Evolutionary conservation across 2,797 vertebrate species (phyloP).

Genomic region (Phaenicophaeus curvirostris): DNA sequence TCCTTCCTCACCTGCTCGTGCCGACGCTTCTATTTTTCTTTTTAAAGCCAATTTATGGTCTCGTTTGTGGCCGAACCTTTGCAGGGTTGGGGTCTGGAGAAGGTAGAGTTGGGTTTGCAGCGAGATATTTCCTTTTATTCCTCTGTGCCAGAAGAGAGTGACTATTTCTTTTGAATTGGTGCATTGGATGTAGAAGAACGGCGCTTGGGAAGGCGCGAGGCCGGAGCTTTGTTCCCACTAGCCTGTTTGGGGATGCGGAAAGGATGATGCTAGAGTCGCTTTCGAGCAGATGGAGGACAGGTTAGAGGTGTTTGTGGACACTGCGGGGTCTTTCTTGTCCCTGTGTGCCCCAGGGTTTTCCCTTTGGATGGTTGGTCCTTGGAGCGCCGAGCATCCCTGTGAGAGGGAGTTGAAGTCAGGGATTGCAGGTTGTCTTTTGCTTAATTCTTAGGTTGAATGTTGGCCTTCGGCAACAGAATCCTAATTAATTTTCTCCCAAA

Average conservation of each 20-base stretch:
- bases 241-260: neutral
- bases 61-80: neutral
- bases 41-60: neutral
- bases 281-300: neutral
- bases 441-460: neutral
- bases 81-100: neutral
- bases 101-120: neutral
- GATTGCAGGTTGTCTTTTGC: neutral
- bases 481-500: neutral
- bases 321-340: neutral
- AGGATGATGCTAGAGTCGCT: neutral
- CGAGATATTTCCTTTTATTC: neutral
- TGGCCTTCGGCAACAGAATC: neutral
- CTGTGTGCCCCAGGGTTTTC: accelerated
- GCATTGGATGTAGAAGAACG: neutral
- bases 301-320: neutral
- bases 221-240: neutral
- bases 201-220: neutral
- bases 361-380: neutral
- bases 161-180: neutral
- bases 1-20: neutral
- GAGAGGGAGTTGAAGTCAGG: neutral
- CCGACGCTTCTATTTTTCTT: neutral
- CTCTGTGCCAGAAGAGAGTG: neutral
- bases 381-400: neutral